Percentiles rank a stretch among this genome's conserved stretches.
phyloP scores from a whole-genome alignment of 2,113 vertebrate genomes.

The Plotosus lineatus region DNA sequence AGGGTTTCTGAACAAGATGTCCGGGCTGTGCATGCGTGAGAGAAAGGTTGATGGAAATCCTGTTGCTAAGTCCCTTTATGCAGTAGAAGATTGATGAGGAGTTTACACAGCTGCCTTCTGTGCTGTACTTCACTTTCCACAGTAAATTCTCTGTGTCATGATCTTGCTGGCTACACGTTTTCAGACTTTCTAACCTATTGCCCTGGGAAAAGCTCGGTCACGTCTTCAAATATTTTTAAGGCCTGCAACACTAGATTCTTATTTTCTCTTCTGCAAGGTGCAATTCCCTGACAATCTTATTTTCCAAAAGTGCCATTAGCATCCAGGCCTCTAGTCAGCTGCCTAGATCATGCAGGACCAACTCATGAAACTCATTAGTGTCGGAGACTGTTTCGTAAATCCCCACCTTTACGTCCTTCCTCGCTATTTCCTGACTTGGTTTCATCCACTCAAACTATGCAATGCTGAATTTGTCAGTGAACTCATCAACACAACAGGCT shows the following conservation, averaged over 20 bases:
- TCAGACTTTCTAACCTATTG: not conserved
- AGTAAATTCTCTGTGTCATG: not conserved
- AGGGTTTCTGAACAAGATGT: not conserved
- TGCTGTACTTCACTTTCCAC: not conserved
- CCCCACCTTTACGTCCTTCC: not conserved
- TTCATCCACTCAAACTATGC: too few species aligned
- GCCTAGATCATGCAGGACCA: not conserved
- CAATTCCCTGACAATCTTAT: not conserved
- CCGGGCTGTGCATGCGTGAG: not conserved
- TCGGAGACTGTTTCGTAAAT: not conserved
- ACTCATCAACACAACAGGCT: not conserved
- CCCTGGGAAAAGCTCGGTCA: not conserved
- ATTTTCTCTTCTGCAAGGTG: not conserved
- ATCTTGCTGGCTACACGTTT: not conserved
- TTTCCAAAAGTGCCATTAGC: not conserved
- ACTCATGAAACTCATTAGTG: not conserved
- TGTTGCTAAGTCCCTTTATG: not conserved
- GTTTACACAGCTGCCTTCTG: not conserved
- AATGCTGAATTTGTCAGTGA: not conserved
- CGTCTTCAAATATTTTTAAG: not conserved
- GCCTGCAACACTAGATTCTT: not conserved
- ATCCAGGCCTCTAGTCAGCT: not conserved
- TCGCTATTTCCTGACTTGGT: too few species aligned
- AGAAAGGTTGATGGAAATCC: constrained; percentile 1
- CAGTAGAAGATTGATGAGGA: constrained; percentile 5